A percentile compares a stretch with the other conserved stretches of the same genome.
These are phyloP conservation scores for Anadara kagoshimensis DNA, from an alignment of 1,140 invertebrate genomes.

Conservation along the genomic window DNA sequence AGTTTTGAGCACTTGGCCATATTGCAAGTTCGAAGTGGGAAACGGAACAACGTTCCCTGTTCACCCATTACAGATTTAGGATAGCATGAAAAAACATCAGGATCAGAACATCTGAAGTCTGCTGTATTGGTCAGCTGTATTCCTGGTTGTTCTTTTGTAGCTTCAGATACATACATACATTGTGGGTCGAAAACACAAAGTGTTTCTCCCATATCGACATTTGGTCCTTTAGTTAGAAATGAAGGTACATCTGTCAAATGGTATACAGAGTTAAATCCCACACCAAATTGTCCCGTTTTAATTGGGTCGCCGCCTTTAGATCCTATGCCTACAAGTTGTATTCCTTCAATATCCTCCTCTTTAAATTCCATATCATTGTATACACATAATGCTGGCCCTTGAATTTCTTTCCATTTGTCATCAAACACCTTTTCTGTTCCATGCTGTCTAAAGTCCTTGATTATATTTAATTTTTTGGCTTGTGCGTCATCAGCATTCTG, in stretches of 20 bases:
- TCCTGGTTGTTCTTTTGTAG: conserved; percentile 52
- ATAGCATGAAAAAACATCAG: conserved; percentile 55
- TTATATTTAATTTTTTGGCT: conserved; percentile 66
- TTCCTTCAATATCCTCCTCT: conserved; percentile 63
- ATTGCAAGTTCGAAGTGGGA: conserved; percentile 52
- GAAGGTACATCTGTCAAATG: conserved; percentile 69
- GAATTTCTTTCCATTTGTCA: conserved; percentile 47
- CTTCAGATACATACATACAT: conserved; percentile 52
- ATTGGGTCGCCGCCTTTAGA: conserved; percentile 51
- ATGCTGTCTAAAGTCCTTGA: conserved; percentile 56
- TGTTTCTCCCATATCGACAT: conserved; percentile 42
- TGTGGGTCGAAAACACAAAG: conserved; percentile 68
- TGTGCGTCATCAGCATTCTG: conserved; percentile 75
- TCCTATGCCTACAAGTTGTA: conserved; percentile 58
- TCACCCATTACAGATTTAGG: conserved; percentile 16
- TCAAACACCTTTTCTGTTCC: conserved; percentile 44
- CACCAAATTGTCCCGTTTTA: conserved; percentile 66
- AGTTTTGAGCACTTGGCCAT: conserved; percentile 48
- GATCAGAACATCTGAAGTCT: conserved; percentile 33
- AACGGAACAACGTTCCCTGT: conserved; percentile 54
- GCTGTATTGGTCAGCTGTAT: conserved; percentile 41
- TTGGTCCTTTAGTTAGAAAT: conserved; percentile 55
- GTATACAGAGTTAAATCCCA: conserved; percentile 71
- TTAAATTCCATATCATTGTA: conserved; percentile 66
- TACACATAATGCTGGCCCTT: conserved; percentile 66